Evolutionary conservation across 2,113 vertebrate genomes (phyloP).

Genomic region (Dromaius novaehollandiae): DNA sequence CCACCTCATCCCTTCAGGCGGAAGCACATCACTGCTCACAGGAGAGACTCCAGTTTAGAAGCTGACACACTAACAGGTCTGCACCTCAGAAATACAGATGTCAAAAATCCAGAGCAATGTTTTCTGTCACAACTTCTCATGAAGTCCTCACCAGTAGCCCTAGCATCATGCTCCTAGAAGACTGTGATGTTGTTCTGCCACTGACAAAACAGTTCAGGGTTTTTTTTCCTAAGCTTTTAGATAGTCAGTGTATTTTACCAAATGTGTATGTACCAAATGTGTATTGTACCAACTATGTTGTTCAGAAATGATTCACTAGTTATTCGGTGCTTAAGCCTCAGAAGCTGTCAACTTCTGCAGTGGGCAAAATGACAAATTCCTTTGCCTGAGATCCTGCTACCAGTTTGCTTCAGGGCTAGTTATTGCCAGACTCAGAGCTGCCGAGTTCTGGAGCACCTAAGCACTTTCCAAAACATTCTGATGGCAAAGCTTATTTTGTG

Average conservation of each 20-base stretch:
- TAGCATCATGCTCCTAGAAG: fast-evolving
- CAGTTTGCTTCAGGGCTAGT: neutral
- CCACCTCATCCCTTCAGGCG: neutral
- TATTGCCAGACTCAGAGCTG: neutral
- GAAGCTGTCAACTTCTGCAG: neutral
- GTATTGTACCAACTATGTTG: neutral
- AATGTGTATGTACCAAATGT: too few species aligned
- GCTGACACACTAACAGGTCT: neutral
- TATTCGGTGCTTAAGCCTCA: neutral
- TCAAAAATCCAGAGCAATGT: neutral
- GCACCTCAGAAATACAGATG: neutral
- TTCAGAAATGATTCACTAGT: neutral
- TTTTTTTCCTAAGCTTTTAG: neutral
- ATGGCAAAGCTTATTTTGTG: neutral
- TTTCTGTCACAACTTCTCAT: neutral
- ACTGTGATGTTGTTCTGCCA: neutral
- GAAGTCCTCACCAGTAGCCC: neutral
- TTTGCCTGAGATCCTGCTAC: neutral
- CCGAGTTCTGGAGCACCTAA: neutral
- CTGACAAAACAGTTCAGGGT: neutral
- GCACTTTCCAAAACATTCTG: neutral
- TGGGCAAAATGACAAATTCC: neutral
- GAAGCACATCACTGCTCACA: fast-evolving
- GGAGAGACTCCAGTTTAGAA: neutral
- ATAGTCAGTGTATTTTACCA: neutral